A percentile compares a stretch with the other conserved stretches of the same genome.
Conservation (phyloP, 2,888 invertebrate genomes). For the Heliconius erato region DNA sequence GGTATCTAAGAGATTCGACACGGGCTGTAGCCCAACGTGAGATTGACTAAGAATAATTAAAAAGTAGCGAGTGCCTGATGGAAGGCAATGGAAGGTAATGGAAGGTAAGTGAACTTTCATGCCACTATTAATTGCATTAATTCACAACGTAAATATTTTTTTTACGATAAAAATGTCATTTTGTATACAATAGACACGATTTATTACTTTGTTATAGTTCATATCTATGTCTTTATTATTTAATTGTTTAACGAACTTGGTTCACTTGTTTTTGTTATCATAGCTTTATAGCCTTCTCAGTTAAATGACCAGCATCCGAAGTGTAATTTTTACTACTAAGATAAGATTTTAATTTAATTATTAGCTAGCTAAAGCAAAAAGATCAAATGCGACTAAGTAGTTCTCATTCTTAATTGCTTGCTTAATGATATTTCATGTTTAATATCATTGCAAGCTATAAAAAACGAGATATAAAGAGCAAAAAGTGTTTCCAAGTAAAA, state of each 20-base stretch:
- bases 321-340: neutral
- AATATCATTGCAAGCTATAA: conserved; percentile 23
- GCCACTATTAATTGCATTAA: conserved; percentile 37
- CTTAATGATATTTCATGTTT: conserved; percentile 27
- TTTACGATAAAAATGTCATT: conserved; percentile 30
- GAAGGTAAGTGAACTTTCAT: conserved; percentile 49
- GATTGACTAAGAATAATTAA: conserved; percentile 80
- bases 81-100: neutral
- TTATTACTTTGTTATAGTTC: conserved; percentile 24
- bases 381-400: neutral
- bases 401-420: conserved; percentile 12
- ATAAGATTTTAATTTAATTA: conserved; percentile 18
- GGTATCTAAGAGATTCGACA: conserved; percentile 72
- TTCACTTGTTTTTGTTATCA: conserved; percentile 15
- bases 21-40: conserved; percentile 65
- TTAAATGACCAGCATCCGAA: conserved; percentile 1
- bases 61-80: conserved; percentile 70
- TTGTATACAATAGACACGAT: conserved; percentile 19
- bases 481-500: conserved; percentile 39
- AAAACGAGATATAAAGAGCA: conserved; percentile 11
- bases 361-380: conserved; percentile 10
- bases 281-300: conserved; percentile 9
- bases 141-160: conserved; percentile 32
- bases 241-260: conserved; percentile 32
- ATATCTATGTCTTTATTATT: conserved; percentile 24